Conservation (phyloP, 2,888 invertebrate species). For the Eumacrocentrus americanus region DNA sequence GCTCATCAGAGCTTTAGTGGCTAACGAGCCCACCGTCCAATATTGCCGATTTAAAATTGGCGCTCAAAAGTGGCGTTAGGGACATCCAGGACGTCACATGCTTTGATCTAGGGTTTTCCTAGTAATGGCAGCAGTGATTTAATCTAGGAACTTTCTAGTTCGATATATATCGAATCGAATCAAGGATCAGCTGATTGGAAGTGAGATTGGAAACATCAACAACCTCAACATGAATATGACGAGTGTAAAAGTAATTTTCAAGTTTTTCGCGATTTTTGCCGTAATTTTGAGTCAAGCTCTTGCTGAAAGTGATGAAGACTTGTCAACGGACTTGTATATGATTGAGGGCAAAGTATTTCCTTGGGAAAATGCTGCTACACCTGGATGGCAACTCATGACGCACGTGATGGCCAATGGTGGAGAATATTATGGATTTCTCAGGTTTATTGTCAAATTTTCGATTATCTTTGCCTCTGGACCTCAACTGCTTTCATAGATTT, state of each 20-base stretch:
- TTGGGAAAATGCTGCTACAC: constrained; percentile 67
- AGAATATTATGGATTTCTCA: constrained; percentile 83
- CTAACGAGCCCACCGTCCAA: too few species aligned
- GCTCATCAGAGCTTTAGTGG: too few species aligned
- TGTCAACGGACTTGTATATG: constrained; percentile 68
- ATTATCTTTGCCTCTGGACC: not conserved
- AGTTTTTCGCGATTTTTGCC: constrained; percentile 36
- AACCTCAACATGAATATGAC: constrained; percentile 13
- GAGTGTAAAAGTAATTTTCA: constrained; percentile 30
- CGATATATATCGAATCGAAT: too few species aligned
- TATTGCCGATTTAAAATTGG: too few species aligned
- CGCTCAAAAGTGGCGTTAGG: too few species aligned
- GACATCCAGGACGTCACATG: too few species aligned
- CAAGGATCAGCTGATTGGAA: too few species aligned
- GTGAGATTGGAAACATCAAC: not conserved
- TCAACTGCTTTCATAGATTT: not conserved
- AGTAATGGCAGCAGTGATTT: too few species aligned
- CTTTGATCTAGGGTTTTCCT: too few species aligned
- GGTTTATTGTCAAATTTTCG: constrained; percentile 54
- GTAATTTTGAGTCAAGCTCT: constrained; percentile 29
- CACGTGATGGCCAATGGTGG: constrained; percentile 87
- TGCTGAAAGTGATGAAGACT: constrained; percentile 60
- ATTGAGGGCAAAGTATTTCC: constrained; percentile 85
- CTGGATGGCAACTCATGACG: constrained; percentile 79
- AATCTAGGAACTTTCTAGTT: too few species aligned